These are phyloP conservation scores for Eugnorisma glareosa DNA, from an alignment of 2,888 invertebrate species.

Conservation along the genomic window DNA sequence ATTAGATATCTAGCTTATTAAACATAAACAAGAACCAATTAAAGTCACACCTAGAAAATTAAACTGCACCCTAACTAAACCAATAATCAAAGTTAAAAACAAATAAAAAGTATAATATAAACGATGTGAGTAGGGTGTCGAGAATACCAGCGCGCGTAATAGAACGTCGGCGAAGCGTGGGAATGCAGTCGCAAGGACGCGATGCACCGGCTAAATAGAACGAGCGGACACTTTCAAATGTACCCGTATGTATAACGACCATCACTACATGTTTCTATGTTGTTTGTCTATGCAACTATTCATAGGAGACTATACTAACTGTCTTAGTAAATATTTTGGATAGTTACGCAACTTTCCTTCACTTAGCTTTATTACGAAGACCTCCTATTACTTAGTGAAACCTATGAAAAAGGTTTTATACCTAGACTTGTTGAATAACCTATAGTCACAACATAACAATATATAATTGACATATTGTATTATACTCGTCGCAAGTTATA, in stretches of 20 bases:
- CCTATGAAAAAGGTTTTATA: conserved; percentile 13
- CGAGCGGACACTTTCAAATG: conserved; percentile 63
- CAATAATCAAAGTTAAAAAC: conserved; percentile 16
- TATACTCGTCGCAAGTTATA: conserved; percentile 2
- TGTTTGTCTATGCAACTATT: not conserved
- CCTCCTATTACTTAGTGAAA: conserved; percentile 18
- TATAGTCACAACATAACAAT: not conserved
- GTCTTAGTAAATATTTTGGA: not conserved
- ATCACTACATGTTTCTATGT: conserved; percentile 25
- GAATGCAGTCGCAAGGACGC: conserved; percentile 68
- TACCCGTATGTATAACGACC: conserved; percentile 45
- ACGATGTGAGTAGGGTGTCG: conserved; percentile 33
- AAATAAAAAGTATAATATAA: conserved; percentile 23
- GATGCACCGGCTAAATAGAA: conserved; percentile 68
- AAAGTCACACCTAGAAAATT: not conserved
- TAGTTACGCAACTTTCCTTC: conserved; percentile 3
- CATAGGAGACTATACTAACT: not conserved
- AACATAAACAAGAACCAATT: not conserved
- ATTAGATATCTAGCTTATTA: not conserved
- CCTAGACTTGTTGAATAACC: conserved; percentile 29
- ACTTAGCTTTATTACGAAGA: conserved; percentile 39
- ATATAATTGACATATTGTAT: conserved; percentile 19
- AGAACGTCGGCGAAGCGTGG: conserved; percentile 65
- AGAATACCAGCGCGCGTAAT: conserved; percentile 53
- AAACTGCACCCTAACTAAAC: not conserved